Base-by-base conservation (phyloP, 2,113 vertebrate species). In the Pollimyrus isidori region DNA sequence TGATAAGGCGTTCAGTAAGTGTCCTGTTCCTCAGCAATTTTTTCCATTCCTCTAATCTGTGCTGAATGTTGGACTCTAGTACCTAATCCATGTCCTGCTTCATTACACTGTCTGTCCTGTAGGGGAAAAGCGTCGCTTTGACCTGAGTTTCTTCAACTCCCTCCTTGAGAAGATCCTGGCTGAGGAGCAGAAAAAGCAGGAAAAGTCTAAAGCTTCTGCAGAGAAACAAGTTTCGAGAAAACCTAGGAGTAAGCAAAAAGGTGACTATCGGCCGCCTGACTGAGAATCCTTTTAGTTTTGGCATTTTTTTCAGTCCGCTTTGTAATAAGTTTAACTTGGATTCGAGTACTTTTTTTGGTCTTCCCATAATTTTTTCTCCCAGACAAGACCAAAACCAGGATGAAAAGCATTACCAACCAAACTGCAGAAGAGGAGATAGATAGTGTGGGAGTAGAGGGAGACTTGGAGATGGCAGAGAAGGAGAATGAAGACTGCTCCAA, bases 51-150 rank as follows among this genome's bases (percentile, higher is more conserved):
- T 69, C 11, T 45, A 23, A n/a, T 6, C 88, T 11, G 15, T 46
- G 21, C 23, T 35, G 48, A 49, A 58, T 58, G 1, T 42, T 69
- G 62, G 62, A 69, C 3, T 10, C 23, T 45, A 4, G 4, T 48
- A 49, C 9, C 17, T 26, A 85, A 85, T n/a, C 19, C 21, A 11
- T 65, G 15, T 30, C 17, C 19, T n/a, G 15, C 30, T 65, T 11
- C 39, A 21, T 46, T 26, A 65, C 39, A 19, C 26, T 39, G 15
- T 91, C 89, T 92, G 90, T 46, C 87, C 84, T 90, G 4, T 89
- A 99, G 98, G 94, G 94, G 98, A 99, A 91, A 97, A 97, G 91
- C 95, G 95, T 0, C 96, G 96, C 76, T 96, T 99, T 95, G 98
- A 99, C 93, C 96, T 98, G 65, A 96, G 97, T 89, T 98, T 97